A percentile compares a stretch with the other conserved stretches of the same genome.
phyloP scores from a whole-genome alignment of 2,888 invertebrate species.

The Notocelia uddmanniana region DNA sequence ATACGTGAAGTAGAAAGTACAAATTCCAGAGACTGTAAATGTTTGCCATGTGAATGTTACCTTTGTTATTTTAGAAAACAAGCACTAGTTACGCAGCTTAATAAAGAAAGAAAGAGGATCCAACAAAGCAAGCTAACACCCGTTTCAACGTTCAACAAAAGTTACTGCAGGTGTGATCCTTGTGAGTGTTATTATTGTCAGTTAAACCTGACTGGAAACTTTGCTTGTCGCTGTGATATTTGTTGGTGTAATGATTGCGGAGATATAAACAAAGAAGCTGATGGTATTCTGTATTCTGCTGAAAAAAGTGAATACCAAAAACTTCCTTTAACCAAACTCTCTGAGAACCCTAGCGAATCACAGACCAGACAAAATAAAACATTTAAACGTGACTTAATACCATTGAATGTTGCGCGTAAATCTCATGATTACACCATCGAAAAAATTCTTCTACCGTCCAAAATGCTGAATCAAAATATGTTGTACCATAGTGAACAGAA shows the following conservation, averaged over 20 bases:
- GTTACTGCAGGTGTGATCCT: background rate
- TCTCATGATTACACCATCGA: background rate
- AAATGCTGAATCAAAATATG: background rate
- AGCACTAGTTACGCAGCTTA: background rate
- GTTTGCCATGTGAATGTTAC: background rate
- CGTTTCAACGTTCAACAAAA: background rate
- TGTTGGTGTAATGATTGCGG: too few species aligned
- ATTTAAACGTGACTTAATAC: background rate
- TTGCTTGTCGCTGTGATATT: too few species aligned
- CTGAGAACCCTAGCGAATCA: constrained; percentile 2
- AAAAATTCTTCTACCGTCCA: background rate
- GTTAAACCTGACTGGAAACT: background rate
- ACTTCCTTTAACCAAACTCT: background rate
- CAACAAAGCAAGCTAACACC: background rate
- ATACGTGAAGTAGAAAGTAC: background rate
- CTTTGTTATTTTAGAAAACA: constrained; percentile 2
- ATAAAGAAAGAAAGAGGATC: background rate
- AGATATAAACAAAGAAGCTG: background rate
- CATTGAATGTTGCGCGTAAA: background rate
- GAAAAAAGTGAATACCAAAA: background rate
- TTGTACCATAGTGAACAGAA: background rate
- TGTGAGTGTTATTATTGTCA: constrained; percentile 1
- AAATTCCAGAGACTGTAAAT: constrained; percentile 1
- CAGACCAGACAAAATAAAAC: background rate
- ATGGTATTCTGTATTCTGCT: background rate